Percentiles rank a stretch among this genome's conserved stretches.
phyloP scores from a whole-genome alignment of 2,888 invertebrate genomes.

The Drosophila pegasa region DNA sequence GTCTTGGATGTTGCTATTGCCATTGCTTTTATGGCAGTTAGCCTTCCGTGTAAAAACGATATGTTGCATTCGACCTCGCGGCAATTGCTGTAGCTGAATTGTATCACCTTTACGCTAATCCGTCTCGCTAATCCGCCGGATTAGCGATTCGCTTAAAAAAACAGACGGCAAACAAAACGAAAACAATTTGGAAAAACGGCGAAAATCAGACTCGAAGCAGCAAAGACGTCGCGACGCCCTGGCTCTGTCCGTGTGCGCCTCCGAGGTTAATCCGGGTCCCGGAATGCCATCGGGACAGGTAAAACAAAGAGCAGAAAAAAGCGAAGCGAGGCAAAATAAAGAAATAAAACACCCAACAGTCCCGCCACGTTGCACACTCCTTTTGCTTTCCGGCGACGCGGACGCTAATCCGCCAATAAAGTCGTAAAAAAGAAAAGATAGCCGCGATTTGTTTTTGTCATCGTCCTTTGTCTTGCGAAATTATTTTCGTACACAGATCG shows the following conservation, averaged over 20 bases:
- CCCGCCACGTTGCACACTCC: slow-evolving; percentile 66
- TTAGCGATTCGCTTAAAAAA: slow-evolving; percentile 74
- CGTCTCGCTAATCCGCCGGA: slow-evolving; percentile 70
- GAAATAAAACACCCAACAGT: slow-evolving; percentile 42
- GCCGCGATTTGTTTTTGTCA: slow-evolving; percentile 48
- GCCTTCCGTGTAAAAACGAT: slow-evolving; percentile 68
- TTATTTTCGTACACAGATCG: slow-evolving; percentile 71
- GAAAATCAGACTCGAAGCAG: slow-evolving; percentile 53
- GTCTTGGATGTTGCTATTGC: slow-evolving; percentile 16
- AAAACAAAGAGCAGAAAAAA: slow-evolving; percentile 35
- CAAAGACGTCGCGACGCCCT: slow-evolving; percentile 37
- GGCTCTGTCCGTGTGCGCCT: slow-evolving; percentile 2
- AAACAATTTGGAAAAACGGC: slow-evolving; percentile 61
- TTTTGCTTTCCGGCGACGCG: slow-evolving; percentile 62
- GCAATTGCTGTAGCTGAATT: slow-evolving; percentile 66
- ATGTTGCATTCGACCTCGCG: slow-evolving; percentile 56
- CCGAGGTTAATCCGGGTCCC: slow-evolving; percentile 67
- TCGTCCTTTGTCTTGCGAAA: slow-evolving; percentile 55
- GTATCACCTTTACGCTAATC: slow-evolving; percentile 76
- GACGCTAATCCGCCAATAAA: slow-evolving; percentile 73
- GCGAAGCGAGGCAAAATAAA: not conserved
- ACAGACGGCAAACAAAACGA: slow-evolving; percentile 53
- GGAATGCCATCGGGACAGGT: slow-evolving; percentile 43
- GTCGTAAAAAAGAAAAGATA: slow-evolving; percentile 62
- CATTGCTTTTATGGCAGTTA: slow-evolving; percentile 50